These are phyloP conservation scores for Bombus fervidus DNA, from an alignment of 1,140 invertebrate species.

Conservation along the genomic window DNA sequence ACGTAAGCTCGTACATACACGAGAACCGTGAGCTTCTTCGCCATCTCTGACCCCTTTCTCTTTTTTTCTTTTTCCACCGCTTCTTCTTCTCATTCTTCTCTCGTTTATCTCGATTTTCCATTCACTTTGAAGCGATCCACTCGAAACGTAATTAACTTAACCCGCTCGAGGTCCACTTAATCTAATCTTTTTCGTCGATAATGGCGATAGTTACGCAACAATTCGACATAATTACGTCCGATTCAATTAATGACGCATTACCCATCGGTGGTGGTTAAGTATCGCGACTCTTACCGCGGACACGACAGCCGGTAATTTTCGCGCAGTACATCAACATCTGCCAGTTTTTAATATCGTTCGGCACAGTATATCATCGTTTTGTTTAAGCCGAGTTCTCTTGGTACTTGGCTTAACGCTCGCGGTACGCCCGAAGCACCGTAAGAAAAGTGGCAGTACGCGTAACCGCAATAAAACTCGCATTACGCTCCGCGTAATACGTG, in stretches of 20 bases:
- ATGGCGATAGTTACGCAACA: too few species aligned
- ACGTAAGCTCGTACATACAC: constrained; percentile 70
- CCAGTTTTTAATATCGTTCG: constrained; percentile 50
- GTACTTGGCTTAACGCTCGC: constrained; percentile 17
- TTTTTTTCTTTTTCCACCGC: background rate
- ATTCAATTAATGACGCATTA: background rate
- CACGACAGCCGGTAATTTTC: constrained; percentile 43
- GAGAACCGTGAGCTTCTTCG: constrained; percentile 66
- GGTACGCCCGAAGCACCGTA: constrained; percentile 32
- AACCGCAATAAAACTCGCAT: constrained; percentile 64
- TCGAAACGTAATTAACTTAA: too few species aligned
- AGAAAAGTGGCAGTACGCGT: constrained; percentile 62
- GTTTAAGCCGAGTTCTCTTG: constrained; percentile 30
- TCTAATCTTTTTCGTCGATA: too few species aligned
- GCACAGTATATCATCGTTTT: constrained; percentile 45
- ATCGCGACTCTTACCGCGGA: background rate
- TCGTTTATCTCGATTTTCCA: constrained; percentile 13
- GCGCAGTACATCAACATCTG: constrained; percentile 35
- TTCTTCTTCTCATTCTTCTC: background rate
- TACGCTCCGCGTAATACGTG: constrained; percentile 59
- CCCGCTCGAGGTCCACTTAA: too few species aligned
- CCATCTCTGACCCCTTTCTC: background rate
- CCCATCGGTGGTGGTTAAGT: background rate
- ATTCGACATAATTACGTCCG: background rate
- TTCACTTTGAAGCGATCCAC: too few species aligned